phyloP scores from a whole-genome alignment of 2,888 invertebrate genomes.

The Seira ritae region DNA sequence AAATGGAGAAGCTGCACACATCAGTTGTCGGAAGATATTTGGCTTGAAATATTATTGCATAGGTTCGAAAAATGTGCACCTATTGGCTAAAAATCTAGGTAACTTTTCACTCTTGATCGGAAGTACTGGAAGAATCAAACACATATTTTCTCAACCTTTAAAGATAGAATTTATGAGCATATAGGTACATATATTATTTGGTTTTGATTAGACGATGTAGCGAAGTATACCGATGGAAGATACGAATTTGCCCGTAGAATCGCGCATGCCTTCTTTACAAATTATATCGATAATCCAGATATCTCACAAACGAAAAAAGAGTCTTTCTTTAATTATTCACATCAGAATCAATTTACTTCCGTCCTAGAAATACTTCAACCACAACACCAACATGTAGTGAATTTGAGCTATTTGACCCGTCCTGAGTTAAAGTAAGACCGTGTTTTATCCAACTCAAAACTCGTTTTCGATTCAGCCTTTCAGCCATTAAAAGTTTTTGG shows the following conservation, averaged over 20 bases:
- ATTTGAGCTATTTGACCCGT: slow-evolving; percentile 75
- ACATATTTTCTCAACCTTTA: too few species aligned
- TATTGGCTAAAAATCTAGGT: slow-evolving; percentile 75
- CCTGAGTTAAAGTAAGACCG: slow-evolving; percentile 74
- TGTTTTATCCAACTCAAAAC: background rate
- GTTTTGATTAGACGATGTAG: slow-evolving; percentile 61
- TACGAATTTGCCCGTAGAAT: slow-evolving; percentile 75
- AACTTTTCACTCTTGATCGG: too few species aligned
- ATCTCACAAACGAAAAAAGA: slow-evolving; percentile 71
- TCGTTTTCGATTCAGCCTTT: too few species aligned
- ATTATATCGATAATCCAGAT: slow-evolving; percentile 45
- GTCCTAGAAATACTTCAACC: slow-evolving; percentile 76
- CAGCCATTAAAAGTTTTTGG: too few species aligned
- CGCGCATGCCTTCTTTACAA: slow-evolving; percentile 73
- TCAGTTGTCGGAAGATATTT: slow-evolving; percentile 75
- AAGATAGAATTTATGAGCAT: too few species aligned
- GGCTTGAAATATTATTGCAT: slow-evolving; percentile 75
- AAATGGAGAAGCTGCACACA: slow-evolving; percentile 77
- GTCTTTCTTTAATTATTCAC: slow-evolving; percentile 62
- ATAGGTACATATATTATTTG: too few species aligned
- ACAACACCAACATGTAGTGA: slow-evolving; percentile 76
- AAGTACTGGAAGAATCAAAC: too few species aligned
- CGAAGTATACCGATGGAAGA: slow-evolving; percentile 73
- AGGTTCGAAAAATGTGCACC: slow-evolving; percentile 77
- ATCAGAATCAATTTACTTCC: slow-evolving; percentile 74